Conservation (phyloP, 2,797 vertebrate species). For the Poeciliopsis turneri region DNA sequence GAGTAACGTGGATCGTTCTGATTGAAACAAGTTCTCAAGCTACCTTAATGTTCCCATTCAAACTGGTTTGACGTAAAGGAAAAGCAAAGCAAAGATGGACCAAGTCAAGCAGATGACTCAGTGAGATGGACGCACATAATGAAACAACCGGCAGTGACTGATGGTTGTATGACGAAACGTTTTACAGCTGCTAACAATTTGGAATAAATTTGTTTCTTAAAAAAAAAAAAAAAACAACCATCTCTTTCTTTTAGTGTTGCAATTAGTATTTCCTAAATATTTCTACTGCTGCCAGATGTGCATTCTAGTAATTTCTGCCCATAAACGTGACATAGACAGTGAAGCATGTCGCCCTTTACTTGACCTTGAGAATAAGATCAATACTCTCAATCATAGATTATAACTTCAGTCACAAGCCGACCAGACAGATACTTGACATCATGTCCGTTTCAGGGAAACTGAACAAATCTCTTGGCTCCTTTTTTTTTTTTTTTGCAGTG, state of each 20-base stretch:
- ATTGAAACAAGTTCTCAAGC: slow-evolving; percentile 2
- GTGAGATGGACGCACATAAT: not conserved
- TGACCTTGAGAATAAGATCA: not conserved
- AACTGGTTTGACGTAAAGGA: slow-evolving; percentile 4
- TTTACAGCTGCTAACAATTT: slow-evolving; percentile 5
- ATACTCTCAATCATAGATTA: not conserved
- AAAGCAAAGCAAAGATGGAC: not conserved
- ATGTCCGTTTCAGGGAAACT: not conserved
- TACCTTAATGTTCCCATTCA: slow-evolving; percentile 8
- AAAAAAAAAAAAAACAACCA: not conserved
- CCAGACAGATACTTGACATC: not conserved
- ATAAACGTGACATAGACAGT: not conserved
- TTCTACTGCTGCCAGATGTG: too few species aligned
- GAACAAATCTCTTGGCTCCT: not conserved
- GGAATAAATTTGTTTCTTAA: not conserved
- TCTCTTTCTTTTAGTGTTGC: not conserved
- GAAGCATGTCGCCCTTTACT: not conserved
- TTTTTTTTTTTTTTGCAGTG: not conserved
- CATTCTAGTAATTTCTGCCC: not conserved
- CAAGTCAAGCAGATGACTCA: slow-evolving; percentile 18
- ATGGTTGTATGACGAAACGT: slow-evolving; percentile 5
- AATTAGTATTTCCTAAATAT: not conserved
- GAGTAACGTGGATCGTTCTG: slow-evolving; percentile 10
- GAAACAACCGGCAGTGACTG: not conserved
- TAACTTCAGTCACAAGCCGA: not conserved